phyloP scores from a whole-genome alignment of 2,797 vertebrate genomes.

The Chiloscyllium punctatum region DNA sequence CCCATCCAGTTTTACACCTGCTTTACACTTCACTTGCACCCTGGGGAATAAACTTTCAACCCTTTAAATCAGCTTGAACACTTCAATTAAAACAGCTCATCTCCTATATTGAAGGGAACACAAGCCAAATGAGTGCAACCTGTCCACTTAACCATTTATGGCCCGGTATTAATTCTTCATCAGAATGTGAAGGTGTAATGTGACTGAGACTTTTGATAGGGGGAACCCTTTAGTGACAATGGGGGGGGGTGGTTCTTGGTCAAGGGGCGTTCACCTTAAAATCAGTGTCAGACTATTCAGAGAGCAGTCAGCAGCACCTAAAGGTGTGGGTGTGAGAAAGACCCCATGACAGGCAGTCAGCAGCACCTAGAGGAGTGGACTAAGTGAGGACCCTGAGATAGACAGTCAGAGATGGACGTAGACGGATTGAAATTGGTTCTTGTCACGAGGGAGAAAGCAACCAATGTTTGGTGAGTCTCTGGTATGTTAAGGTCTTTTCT shows the following conservation, averaged over 20 bases:
- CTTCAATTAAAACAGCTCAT: background rate
- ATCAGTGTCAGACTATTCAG: background rate
- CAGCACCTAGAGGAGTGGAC: too few relatives aligned
- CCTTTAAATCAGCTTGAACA: background rate
- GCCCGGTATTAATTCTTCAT: background rate
- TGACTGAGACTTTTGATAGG: background rate
- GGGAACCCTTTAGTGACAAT: background rate
- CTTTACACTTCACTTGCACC: too few relatives aligned
- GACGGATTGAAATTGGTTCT: too few relatives aligned
- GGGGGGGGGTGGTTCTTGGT: background rate
- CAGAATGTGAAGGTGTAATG: background rate
- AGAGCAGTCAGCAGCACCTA: background rate
- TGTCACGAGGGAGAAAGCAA: too few relatives aligned
- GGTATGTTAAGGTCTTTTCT: too few relatives aligned
- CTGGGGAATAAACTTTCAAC: too few relatives aligned
- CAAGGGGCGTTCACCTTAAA: background rate
- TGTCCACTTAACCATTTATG: background rate
- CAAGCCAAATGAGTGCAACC: background rate
- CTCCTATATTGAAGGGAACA: background rate
- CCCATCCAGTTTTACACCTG: too few relatives aligned
- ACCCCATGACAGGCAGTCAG: too few relatives aligned
- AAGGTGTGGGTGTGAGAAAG: too few relatives aligned
- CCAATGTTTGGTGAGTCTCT: too few relatives aligned
- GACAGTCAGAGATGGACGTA: too few relatives aligned
- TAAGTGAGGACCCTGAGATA: too few relatives aligned